Conservation (phyloP, 1,140 invertebrate species). For the Elymnias hypermnestra region DNA sequence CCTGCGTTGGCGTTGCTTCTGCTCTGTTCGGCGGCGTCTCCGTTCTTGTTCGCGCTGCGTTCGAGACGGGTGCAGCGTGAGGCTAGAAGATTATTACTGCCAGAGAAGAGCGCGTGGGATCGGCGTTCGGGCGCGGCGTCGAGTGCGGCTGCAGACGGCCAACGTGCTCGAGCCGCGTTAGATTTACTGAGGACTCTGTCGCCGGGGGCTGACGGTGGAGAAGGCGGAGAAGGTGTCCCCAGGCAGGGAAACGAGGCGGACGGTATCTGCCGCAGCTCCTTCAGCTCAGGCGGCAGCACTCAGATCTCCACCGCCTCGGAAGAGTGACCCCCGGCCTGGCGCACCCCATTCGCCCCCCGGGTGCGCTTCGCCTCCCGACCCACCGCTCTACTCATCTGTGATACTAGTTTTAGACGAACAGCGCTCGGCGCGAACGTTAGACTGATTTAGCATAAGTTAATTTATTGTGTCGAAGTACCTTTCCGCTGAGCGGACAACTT, state of each 20-base stretch:
- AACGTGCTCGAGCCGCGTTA: conserved; percentile 60
- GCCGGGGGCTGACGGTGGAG: conserved; percentile 45
- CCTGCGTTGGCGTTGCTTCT: conserved; percentile 81
- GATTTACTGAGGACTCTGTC: conserved; percentile 59
- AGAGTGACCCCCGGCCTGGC: conserved; percentile 52
- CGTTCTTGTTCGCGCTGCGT: conserved; percentile 87
- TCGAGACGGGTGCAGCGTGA: conserved; percentile 86
- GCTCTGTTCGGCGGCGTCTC: conserved; percentile 82
- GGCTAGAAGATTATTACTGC: conserved; percentile 64
- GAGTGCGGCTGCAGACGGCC: conserved; percentile 47
- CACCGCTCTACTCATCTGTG: conserved; percentile 73
- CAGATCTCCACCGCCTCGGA: conserved; percentile 64
- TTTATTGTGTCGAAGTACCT: conserved; percentile 71
- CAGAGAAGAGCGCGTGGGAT: conserved; percentile 61
- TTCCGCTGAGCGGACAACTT: conserved; percentile 67
- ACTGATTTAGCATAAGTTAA: conserved; percentile 73
- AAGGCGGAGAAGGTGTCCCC: conserved; percentile 76
- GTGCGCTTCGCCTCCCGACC: conserved; percentile 53
- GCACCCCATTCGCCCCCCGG: conserved; percentile 31
- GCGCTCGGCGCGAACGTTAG: conserved; percentile 68
- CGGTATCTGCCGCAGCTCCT: conserved; percentile 50
- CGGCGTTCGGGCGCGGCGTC: conserved; percentile 40
- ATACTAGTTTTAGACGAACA: conserved; percentile 66
- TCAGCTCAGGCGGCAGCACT: conserved; percentile 54
- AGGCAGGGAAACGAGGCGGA: conserved; percentile 45